Base-by-base conservation (phyloP, 2,888 invertebrate genomes). In the Diarsia dahlii region DNA sequence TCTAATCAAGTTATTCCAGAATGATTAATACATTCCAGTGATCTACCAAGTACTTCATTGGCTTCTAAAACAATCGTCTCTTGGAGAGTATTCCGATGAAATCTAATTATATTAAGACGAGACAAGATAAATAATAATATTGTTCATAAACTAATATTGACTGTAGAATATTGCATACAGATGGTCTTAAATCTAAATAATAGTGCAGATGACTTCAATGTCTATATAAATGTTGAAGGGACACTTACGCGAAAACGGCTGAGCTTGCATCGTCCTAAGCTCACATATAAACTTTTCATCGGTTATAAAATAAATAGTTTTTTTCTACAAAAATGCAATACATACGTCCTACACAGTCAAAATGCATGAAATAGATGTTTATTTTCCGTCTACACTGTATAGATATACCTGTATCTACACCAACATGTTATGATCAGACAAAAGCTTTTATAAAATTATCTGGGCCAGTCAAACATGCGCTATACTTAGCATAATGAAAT, bases 401-500 rank as follows among this genome's bases (percentile, higher is more conserved):
- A 39, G 8, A 39, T 39, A 39, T 50, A 39, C 28, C 28, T 28
- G 28, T 45, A 56, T 58, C 15, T 58, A 28, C n/a, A 75, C 23
- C 8, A 54, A 56, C 13, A 66, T 23, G 13, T 28, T 28, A 72
- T 28, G 18, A 60, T 8, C 34, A 28, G 15, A 74, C 50, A 68
- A 80, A 71, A 52, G 3, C 62, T 65, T 65, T 63, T 48, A 68
- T 69, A 68, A 71, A 69, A 74, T 73, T 64, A 63, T 18, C 46
- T 28, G 18, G 18, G 13, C 4, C 62, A n/a, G 58, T 69, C 56
- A 65, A 65, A 73, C 54, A 72, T 67, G 66, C 50, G 20, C 69
- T 62, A 56, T 68, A 78, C 87, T 87, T 79, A 84, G n/a, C 72
- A 39, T 79, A 81, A 87, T 87, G 62, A 73, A 87, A 76, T 67